A percentile compares a stretch with the other conserved stretches of the same genome.
These are phyloP conservation scores for Rhabdomys dilectus DNA, from an alignment of 2,113 vertebrate genomes.

Conservation along the genomic window DNA sequence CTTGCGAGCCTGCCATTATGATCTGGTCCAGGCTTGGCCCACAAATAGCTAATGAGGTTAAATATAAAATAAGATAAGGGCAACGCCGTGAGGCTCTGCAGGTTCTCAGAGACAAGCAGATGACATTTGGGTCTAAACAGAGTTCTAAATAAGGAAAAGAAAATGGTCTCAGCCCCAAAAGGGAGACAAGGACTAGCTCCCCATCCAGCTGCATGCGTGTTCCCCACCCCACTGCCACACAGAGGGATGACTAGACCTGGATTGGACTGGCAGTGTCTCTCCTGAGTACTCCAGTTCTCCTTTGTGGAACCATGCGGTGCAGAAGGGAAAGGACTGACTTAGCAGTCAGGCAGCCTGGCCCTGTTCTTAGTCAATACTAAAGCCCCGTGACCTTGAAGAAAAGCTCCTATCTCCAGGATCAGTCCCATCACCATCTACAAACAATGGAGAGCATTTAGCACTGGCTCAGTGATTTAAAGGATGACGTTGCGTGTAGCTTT, in stretches of 20 bases:
- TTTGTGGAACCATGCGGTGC: neutral
- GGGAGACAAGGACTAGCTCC: constrained; percentile 22
- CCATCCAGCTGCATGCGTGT: neutral
- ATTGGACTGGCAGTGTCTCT: neutral
- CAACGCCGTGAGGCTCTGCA: constrained; percentile 69
- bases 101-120: constrained; percentile 63
- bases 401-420: neutral
- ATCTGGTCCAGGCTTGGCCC: constrained; percentile 63
- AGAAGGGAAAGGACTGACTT: neutral
- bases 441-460: neutral
- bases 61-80: constrained; percentile 77
- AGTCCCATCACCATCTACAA: neutral
- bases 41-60: constrained; percentile 79
- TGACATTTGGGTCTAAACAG: constrained; percentile 68
- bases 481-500: neutral
- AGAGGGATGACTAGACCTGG: no score
- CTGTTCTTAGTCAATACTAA: neutral
- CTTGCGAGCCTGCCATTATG: constrained; percentile 60
- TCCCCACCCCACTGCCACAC: neutral
- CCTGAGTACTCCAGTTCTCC: neutral
- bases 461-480: neutral
- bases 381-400: neutral
- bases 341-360: neutral
- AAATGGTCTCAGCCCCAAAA: neutral
- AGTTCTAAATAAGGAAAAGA: constrained; percentile 66